A percentile compares a stretch with the other conserved stretches of the same genome.
phyloP scores from a whole-genome alignment of 1,140 invertebrate genomes.

The Apis cerana region DNA sequence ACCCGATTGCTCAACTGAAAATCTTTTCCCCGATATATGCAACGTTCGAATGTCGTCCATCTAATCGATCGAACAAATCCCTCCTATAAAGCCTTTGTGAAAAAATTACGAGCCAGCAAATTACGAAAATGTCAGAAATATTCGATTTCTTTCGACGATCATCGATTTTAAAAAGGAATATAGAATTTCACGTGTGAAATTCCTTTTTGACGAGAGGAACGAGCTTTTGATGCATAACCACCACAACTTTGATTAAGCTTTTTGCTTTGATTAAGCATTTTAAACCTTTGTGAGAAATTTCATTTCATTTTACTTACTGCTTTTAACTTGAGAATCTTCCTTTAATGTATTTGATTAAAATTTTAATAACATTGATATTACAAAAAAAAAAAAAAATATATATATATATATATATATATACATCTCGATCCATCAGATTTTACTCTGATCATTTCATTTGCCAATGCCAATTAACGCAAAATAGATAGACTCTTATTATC shows the following conservation, averaged over 20 bases:
- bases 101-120: constrained; percentile 27
- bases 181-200: constrained; percentile 9
- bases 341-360: no score
- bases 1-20: constrained; percentile 17
- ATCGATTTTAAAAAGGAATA: constrained; percentile 8
- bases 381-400: no score
- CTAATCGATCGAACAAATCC: constrained; percentile 24
- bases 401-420: no score
- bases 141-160: constrained; percentile 24
- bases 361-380: no score
- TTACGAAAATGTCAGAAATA: constrained; percentile 39
- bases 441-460: no score
- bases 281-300: not conserved
- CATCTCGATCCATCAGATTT: no score
- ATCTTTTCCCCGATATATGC: constrained; percentile 6
- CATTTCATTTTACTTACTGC: not conserved
- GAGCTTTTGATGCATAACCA: not conserved
- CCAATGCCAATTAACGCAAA: no score
- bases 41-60: constrained; percentile 6
- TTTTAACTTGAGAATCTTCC: not conserved
- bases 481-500: no score
- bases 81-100: not conserved
- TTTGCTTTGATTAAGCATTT: not conserved
- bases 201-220: not conserved
- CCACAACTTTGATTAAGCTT: not conserved